These are phyloP conservation scores for Odontomachus brunneus DNA, from an alignment of 1,140 invertebrate species.

Conservation along the genomic window DNA sequence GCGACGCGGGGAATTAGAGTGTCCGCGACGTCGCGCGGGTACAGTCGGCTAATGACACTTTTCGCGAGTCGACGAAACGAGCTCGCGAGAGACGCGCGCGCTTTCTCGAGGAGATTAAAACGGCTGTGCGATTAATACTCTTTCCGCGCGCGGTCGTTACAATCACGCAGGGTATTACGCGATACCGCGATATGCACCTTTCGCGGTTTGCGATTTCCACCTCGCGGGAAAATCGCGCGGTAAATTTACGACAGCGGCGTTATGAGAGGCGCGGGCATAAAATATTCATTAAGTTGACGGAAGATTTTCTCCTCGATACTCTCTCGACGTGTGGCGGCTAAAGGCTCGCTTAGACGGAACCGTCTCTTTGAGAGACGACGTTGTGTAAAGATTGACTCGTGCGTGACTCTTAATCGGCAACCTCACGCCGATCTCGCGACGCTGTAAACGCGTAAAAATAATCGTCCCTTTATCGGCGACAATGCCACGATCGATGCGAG, in stretches of 20 bases:
- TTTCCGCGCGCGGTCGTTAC: slow-evolving; percentile 35
- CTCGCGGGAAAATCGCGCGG: slow-evolving; percentile 20
- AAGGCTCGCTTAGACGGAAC: not conserved
- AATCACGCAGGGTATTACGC: slow-evolving; percentile 21
- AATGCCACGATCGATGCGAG: not conserved
- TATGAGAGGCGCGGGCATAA: not conserved
- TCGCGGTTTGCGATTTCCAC: not conserved
- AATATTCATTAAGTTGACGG: slow-evolving; percentile 29
- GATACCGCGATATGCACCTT: slow-evolving; percentile 14
- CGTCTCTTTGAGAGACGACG: not conserved
- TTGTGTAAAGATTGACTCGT: not conserved
- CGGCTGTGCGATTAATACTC: slow-evolving; percentile 39
- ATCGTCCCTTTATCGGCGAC: not conserved
- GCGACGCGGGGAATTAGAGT: slow-evolving; percentile 3
- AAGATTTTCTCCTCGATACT: slow-evolving; percentile 13
- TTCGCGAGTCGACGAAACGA: slow-evolving; percentile 23
- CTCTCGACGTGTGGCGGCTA: not conserved
- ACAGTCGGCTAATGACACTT: slow-evolving; percentile 45
- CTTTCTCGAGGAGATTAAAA: slow-evolving; percentile 45
- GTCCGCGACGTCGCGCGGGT: not conserved
- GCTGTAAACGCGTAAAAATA: not conserved
- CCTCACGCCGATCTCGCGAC: not conserved
- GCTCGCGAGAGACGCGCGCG: slow-evolving; percentile 1
- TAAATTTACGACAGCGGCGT: slow-evolving; percentile 6
- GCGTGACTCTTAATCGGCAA: not conserved